phyloP scores from a whole-genome alignment of 2,113 vertebrate genomes.

The Pycnonotus jocosus region DNA sequence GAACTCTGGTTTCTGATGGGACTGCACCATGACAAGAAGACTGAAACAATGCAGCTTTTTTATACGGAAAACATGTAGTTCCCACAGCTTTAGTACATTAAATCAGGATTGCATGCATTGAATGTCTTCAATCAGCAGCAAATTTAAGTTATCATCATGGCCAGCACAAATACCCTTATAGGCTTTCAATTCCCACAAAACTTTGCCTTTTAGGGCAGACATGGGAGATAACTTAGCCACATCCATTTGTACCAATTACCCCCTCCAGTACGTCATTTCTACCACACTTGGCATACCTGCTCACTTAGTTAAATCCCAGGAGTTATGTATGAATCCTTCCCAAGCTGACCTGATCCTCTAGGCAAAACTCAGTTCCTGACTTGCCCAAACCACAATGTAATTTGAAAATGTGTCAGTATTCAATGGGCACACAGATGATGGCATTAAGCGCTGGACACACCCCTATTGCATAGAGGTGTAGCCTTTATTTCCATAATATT shows the following conservation, averaged over 20 bases:
- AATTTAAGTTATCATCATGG: background rate
- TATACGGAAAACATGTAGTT: background rate
- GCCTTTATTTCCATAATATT: constrained; percentile 24
- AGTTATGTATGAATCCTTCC: background rate
- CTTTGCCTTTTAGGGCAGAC: background rate
- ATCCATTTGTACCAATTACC: background rate
- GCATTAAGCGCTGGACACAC: constrained; percentile 8
- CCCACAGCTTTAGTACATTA: background rate
- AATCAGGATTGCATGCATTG: background rate
- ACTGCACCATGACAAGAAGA: background rate
- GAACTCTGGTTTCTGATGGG: background rate
- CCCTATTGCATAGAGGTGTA: background rate
- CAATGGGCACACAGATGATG: background rate
- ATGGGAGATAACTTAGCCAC: background rate
- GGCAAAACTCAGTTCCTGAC: background rate
- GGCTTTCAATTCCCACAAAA: background rate
- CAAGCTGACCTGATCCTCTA: background rate
- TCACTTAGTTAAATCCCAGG: background rate
- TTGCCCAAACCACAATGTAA: background rate
- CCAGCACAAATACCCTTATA: background rate
- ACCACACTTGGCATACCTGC: background rate
- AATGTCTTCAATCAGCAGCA: background rate
- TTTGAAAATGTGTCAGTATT: constrained; percentile 21
- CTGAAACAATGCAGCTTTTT: background rate
- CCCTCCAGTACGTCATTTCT: fast-evolving